These are phyloP conservation scores for Hirtodrosophila histrioides DNA, from an alignment of 2,888 invertebrate genomes.

Conservation along the genomic window DNA sequence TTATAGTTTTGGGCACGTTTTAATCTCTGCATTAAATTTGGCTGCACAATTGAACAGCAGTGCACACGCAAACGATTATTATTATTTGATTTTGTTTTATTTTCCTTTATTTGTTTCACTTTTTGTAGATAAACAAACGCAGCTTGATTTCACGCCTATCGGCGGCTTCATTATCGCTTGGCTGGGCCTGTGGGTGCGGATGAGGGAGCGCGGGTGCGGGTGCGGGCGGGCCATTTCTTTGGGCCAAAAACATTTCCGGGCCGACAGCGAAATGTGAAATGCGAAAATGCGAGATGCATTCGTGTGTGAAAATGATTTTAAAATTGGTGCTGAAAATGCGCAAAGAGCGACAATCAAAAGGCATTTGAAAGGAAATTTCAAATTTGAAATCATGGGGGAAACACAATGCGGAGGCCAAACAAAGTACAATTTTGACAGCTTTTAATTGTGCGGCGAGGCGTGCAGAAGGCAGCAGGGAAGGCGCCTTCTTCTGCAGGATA, in stretches of 20 bases:
- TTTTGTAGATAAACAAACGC: conserved; percentile 61
- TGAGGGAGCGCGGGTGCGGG: background rate
- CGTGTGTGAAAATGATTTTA: conserved; percentile 80
- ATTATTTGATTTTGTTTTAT: conserved; percentile 12
- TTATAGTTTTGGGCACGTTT: conserved; percentile 32
- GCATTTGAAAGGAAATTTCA: conserved; percentile 49
- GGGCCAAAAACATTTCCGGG: conserved; percentile 66
- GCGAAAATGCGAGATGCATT: conserved; percentile 57
- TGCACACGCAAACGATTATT: conserved; percentile 62
- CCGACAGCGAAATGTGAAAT: conserved; percentile 29
- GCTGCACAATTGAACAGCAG: conserved; percentile 55
- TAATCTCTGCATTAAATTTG: conserved; percentile 63
- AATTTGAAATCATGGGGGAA: conserved; percentile 37
- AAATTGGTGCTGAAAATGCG: conserved; percentile 67
- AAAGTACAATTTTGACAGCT: conserved; percentile 72
- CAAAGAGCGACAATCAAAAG: conserved; percentile 71
- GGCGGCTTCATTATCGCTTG: conserved; percentile 56
- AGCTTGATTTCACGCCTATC: conserved; percentile 67
- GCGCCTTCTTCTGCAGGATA: conserved; percentile 14
- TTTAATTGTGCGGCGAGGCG: conserved; percentile 74
- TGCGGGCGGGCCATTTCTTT: conserved; percentile 28
- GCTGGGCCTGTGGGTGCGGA: conserved; percentile 6
- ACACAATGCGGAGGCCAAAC: conserved; percentile 13
- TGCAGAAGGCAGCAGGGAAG: conserved; percentile 23
- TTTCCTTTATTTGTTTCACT: conserved; percentile 1